Conservation (phyloP, 92 coral and sea anemone species). For the Palythoa caribaeorum region DNA sequence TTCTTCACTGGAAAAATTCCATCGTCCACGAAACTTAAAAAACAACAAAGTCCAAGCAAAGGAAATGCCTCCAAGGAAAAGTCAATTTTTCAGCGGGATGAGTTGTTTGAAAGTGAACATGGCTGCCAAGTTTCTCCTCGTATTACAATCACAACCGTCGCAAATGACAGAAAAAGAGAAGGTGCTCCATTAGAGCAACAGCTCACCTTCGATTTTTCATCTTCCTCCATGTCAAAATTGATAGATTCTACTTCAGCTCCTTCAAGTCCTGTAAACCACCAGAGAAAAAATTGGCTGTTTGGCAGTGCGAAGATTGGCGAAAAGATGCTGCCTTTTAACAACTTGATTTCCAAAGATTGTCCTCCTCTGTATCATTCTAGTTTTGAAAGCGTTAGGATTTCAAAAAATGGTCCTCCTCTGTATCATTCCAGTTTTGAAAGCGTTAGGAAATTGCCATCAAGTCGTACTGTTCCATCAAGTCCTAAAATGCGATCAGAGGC, state of each 20-base stretch:
- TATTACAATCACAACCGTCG: not conserved
- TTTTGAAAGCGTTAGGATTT: not conserved
- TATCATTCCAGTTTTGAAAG: not conserved
- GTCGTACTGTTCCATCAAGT: not conserved
- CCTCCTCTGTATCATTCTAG: not conserved
- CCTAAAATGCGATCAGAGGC: not conserved
- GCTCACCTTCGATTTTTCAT: not conserved
- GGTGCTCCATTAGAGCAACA: not conserved
- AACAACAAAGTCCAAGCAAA: too few species aligned
- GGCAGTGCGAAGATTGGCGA: not conserved
- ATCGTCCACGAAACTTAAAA: too few species aligned
- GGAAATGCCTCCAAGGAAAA: too few species aligned
- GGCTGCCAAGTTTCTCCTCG: not conserved
- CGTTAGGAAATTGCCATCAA: not conserved
- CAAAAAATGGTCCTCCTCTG: not conserved
- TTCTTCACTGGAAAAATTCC: not conserved
- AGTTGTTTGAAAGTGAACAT: too few species aligned
- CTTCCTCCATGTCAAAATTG: not conserved
- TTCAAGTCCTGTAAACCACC: not conserved
- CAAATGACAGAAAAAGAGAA: not conserved
- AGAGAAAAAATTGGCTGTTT: not conserved
- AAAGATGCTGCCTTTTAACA: not conserved
- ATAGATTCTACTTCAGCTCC: not conserved
- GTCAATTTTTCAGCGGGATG: too few species aligned
- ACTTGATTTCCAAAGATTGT: not conserved